Evolutionary conservation across 2,797 vertebrate genomes (phyloP), one percentile per base, ranked within the genome.

Genomic region (Urocyon cinereoargenteus): DNA sequence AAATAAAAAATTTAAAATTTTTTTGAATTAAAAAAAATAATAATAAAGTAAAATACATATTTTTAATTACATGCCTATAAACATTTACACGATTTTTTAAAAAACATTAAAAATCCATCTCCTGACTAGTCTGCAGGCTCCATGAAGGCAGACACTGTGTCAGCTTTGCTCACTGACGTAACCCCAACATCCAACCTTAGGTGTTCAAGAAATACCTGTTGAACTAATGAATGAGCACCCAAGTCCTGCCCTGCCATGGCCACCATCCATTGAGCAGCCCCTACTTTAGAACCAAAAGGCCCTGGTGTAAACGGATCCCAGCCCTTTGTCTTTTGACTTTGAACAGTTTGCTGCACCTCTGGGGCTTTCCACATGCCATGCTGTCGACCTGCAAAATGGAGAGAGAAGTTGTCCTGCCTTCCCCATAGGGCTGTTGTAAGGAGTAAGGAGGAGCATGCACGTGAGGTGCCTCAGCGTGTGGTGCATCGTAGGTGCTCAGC

Each of bases 241-340:
- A 62, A 3, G 51, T 16, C 28, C 28, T 45, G 53, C 21, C 36
- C 22, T n/a, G 19, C 40, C 51, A 18, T 1, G 5, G 36, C 72
- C 7, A 16, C 73, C n/a, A 31, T 3, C 40, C 31, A 2, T 0
- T 12, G 59, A 40, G 87, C 0, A 0, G 4, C 8, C 15, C 22
- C 70, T 9, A 6, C 66, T 12, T 11, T 7, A 26, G 59, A 78
- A n/a, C 24, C 34, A 18, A 24, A 26, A 70, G 62, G 91, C 10
- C 12, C 61, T 61, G 40, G 10, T 21, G n/a, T 53, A 82, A 10
- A 81, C 19, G 21, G 62, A 72, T 64, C 36, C 57, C 6, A 36
- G 40, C 15, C 49, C 57, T 81, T 72, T 31, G 40, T 68, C 75
- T 90, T 66, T 22, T 16, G 68, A 16, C 87, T 68, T 87, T 40